Evolutionary conservation across 2,797 vertebrate species (phyloP).

Genomic region (Antrozous pallidus): DNA sequence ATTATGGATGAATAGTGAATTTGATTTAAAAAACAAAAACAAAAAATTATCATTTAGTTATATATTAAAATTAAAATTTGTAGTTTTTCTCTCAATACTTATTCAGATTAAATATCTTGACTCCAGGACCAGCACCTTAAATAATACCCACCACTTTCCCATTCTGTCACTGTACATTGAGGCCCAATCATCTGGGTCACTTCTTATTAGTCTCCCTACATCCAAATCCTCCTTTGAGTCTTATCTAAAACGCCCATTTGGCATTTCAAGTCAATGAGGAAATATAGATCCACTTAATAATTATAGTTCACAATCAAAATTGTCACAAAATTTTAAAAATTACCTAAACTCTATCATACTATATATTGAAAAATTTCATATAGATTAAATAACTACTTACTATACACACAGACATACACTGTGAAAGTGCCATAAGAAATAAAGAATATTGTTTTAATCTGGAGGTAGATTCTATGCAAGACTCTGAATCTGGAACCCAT

Average conservation of each 20-base stretch:
- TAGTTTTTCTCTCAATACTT: neutral
- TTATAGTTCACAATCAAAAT: neutral
- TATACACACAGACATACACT: neutral
- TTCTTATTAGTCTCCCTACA: neutral
- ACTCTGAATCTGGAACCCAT: neutral
- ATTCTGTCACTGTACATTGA: neutral
- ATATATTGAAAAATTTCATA: neutral
- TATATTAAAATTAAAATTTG: neutral
- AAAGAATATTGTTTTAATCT: neutral
- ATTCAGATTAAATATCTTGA: neutral
- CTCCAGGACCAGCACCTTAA: neutral
- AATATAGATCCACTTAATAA: neutral
- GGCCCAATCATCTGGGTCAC: neutral
- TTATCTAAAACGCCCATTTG: neutral
- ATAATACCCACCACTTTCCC: neutral
- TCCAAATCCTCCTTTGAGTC: neutral
- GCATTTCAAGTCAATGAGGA: neutral
- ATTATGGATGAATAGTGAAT: neutral
- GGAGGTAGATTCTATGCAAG: neutral
- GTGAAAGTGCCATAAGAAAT: neutral
- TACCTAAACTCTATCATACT: neutral
- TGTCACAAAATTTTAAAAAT: neutral
- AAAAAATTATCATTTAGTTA: neutral
- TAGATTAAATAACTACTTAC: neutral
- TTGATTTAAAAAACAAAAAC: neutral